Base-by-base conservation (phyloP, 2,797 vertebrate genomes). In the Australoheros facetus region DNA sequence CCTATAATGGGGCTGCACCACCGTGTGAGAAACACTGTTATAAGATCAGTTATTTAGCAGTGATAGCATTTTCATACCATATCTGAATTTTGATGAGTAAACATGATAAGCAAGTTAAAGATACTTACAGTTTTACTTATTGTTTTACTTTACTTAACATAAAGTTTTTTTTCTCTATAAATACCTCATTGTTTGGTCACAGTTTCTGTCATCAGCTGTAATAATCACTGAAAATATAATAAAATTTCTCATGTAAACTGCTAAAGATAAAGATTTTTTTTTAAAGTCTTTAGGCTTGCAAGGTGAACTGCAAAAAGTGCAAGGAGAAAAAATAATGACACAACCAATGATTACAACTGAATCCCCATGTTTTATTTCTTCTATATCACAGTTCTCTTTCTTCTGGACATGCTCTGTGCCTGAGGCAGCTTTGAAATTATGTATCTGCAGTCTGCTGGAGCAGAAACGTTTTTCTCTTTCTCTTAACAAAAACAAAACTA, bases 351-450 rank as follows among this genome's bases (percentile, higher is more conserved):
- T 53, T 72, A 28, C 54, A 84, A 75, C 80, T 79, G 73, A 79
- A 58, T 85, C 59, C 2, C 56, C 7, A 57, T 88, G 55, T 87
- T 94, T 93, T 92, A 92, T 93, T 93, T 88, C 57, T 77, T 88
- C 56, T 80, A 80, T 37, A 91, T 78, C 75, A 81, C 76, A 83
- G 73, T 80, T 85, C 14, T 77, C 28, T 85, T 77, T 83, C 19
- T 82, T 73, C 42, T 83, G 28, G 55, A 89, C 84, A 76, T 87
- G 56, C 73, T 85, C 58, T 79, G 82, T 91, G 88, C 73, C 83
- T 78, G 72, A 87, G 79, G 81, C 81, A 87, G 62, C 83, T 77
- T 60, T 85, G 77, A 88, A 81, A 87, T 79, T 54, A 88, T 59
- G 85, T 73, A 75, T 79, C 56, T 80, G 54, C 45, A 48, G 26